These are phyloP conservation scores for Burhinus oedicnemus DNA, from an alignment of 2,113 vertebrate species.

Conservation along the genomic window DNA sequence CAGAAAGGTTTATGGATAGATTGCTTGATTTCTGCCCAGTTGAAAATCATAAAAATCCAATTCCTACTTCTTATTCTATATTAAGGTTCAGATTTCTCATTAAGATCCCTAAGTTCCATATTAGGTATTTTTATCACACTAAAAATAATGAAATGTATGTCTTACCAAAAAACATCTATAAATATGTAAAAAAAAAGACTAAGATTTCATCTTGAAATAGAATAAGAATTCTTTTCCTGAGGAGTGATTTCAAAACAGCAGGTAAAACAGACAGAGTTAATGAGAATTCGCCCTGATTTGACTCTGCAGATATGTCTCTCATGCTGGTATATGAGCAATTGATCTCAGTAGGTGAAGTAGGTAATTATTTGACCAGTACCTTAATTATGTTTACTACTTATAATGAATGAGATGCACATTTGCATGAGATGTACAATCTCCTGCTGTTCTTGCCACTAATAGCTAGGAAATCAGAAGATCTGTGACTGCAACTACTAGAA, in stretches of 20 bases:
- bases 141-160: neutral
- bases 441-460: neutral
- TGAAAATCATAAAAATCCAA: neutral
- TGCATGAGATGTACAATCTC: neutral
- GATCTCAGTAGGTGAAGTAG: conserved; percentile 21
- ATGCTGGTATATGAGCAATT: conserved; percentile 11
- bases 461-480: neutral
- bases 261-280: neutral
- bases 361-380: neutral
- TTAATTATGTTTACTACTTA: conserved; percentile 12
- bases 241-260: neutral
- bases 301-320: neutral
- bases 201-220: neutral
- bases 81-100: neutral
- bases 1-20: neutral
- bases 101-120: neutral
- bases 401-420: conserved; percentile 19
- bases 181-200: neutral
- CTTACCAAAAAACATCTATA: neutral
- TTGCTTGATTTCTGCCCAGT: neutral
- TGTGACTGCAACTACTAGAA: neutral
- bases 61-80: neutral
- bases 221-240: neutral
- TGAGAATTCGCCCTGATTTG: neutral
- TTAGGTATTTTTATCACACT: neutral